These are phyloP conservation scores for Mallotus villosus DNA, from an alignment of 2,797 vertebrate species.

Conservation along the genomic window DNA sequence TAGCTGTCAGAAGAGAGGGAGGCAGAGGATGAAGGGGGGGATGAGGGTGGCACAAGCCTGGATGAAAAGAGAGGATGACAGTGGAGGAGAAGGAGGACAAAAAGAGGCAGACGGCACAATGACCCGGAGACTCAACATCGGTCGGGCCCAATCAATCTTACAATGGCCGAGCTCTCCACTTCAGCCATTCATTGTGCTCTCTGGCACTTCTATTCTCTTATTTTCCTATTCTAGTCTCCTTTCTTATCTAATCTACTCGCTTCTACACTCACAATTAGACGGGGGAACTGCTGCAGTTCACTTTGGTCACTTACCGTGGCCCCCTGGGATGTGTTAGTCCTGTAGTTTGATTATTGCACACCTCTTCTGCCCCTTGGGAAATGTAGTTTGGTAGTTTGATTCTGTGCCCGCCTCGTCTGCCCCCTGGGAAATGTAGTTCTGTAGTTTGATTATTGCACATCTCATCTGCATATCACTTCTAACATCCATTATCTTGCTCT, in stretches of 20 bases:
- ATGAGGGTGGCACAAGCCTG: background rate
- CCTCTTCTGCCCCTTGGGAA: background rate
- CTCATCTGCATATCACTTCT: background rate
- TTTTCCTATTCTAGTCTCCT: background rate
- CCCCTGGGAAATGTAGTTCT: background rate
- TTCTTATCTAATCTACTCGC: background rate
- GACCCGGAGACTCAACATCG: background rate
- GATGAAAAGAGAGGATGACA: background rate
- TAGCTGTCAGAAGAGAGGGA: background rate
- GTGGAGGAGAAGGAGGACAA: background rate
- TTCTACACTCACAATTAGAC: too few species aligned
- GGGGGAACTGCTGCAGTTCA: too few species aligned
- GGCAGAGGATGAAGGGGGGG: constrained; percentile 15
- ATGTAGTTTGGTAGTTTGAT: background rate
- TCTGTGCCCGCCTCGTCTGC: background rate
- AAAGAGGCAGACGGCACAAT: constrained; percentile 4
- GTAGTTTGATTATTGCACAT: background rate
- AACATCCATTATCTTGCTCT: background rate
- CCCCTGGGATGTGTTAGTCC: too few species aligned
- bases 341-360: background rate
- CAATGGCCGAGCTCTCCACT: background rate
- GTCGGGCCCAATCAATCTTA: background rate
- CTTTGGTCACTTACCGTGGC: too few species aligned
- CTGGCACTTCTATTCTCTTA: background rate
- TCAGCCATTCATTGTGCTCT: background rate